Evolutionary conservation across 2,113 vertebrate species (phyloP), one percentile per base, ranked within the genome.

Genomic region (Promerops cafer): DNA sequence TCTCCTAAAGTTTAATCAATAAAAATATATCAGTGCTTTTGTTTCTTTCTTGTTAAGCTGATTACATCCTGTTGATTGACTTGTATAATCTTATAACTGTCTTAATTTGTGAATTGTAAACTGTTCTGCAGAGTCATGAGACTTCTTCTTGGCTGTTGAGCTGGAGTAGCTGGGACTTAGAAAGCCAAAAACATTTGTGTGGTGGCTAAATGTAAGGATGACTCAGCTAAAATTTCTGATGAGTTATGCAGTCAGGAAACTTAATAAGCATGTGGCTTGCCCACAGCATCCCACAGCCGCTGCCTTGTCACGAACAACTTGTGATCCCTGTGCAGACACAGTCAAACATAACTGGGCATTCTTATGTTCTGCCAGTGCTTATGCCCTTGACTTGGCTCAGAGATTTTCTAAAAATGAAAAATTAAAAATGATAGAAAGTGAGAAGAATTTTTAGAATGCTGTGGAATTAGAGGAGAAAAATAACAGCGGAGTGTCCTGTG

Each of bases 151-250:
- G 86, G 53, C 74, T 17, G 4, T 49, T 79, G 39, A 26, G 47
- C 78, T 61, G 87, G 14, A 83, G 66, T 4, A 1, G 72, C 79
- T 89, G 64, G 56, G 88, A 79, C 83, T 80, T 59, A 42, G 65
- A 71, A 75, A 59, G 52, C 82, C 20, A 26, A 65, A 87, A 65
- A 1, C 28, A 1, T 49, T 85, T 31, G 28, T 57, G 72, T 5
- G 9, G 71, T 71, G 70, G 77, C 40, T 75, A 27, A 85, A 87
- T 39, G 83, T 94, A 77, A 96, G 95, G 91, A 89, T 97, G 96
- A 97, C 91, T 96, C 93, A 80, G 96, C 96, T 89, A 61, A 80
- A 89, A 77, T 87, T 78, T 79, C 86, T 45, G 63, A 53, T 85
- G 79, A 91, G 61, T 65, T 87, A 22, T 9, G 63, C 52, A n/a